A percentile compares a stretch with the other conserved stretches of the same genome.
These are phyloP conservation scores for Montipora efflorescens DNA, from an alignment of 64 coral and sea anemone species.

Conservation along the genomic window DNA sequence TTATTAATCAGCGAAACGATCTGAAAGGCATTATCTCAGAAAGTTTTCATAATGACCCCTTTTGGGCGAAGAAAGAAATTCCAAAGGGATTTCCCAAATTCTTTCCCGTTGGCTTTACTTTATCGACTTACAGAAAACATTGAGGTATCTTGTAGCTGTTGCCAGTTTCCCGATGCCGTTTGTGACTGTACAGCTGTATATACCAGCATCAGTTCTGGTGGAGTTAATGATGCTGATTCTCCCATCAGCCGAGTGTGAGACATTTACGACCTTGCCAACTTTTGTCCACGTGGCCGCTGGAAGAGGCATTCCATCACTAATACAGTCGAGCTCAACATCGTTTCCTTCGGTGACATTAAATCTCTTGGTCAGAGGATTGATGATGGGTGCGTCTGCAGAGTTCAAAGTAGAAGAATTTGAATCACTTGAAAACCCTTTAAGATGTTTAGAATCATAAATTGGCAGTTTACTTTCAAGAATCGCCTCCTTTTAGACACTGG, in stretches of 20 bases:
- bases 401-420: background rate
- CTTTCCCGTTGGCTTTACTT: background rate
- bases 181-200: background rate
- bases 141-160: background rate
- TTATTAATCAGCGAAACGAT: too few relatives aligned
- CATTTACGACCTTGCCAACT: background rate
- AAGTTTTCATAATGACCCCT: too few relatives aligned
- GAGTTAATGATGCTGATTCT: background rate
- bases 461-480: too few relatives aligned
- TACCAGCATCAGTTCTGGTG: background rate
- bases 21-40: too few relatives aligned
- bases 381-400: background rate
- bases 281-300: conserved; percentile 11
- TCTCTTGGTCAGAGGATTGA: background rate
- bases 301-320: background rate
- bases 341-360: conserved; percentile 14
- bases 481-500: too few relatives aligned
- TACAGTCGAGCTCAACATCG: background rate
- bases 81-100: too few relatives aligned
- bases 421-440: too few relatives aligned
- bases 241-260: background rate
- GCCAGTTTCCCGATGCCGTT: background rate
- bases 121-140: conserved; percentile 6
- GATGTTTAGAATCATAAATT: too few relatives aligned
- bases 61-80: too few relatives aligned